Base-by-base conservation (phyloP, 2,113 vertebrate genomes). In the Ammospiza caudacuta region DNA sequence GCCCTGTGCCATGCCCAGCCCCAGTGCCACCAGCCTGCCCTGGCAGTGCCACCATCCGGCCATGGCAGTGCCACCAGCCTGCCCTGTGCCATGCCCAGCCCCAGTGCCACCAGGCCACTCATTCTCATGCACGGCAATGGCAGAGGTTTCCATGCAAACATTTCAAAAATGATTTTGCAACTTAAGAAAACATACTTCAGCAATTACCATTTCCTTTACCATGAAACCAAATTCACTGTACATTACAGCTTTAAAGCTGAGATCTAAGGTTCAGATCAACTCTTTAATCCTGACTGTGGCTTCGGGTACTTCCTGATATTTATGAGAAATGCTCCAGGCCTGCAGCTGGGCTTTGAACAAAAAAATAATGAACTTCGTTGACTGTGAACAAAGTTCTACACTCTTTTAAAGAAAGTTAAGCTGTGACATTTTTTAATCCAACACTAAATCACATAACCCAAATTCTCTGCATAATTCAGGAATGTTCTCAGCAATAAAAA, bases 301-400 rank as follows among this genome's bases (percentile, higher is more conserved):
- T 98, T 90, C 41, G 62, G 95, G 97, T 91, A 94, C 97, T 98
- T 97, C 97, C 98, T 97, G 97, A 94, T 97, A 96, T 97, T 97
- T 94, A 96, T 89, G 95, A 97, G 96, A 76, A 91, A 72, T 90
- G 97, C 97, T 95, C 89, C 91, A 86, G 94, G 97, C 97, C 96
- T 93, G 93, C 96, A 97, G 96, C 97, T 97, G 97, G 96, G 94
- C 95, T 95, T 96, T 94, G 94, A 96, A 96, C 93, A 92, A 93
- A 89, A 96, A 82, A 80, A 83, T 93, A 90, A 96, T 89, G 97
- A 95, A 94, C 79, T 89, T 95, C 12, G 83, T 91, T 93, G 79
- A 79, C 95, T 92, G 92, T 76, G 83, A 87, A 81, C 80, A 81
- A 83, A 90, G 94, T 88, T 89, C 82, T 73, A 35, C 64, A 62